A percentile compares a stretch with the other conserved stretches of the same genome.
phyloP scores from a whole-genome alignment of 2,888 invertebrate species.

The Encarsia formosa region DNA sequence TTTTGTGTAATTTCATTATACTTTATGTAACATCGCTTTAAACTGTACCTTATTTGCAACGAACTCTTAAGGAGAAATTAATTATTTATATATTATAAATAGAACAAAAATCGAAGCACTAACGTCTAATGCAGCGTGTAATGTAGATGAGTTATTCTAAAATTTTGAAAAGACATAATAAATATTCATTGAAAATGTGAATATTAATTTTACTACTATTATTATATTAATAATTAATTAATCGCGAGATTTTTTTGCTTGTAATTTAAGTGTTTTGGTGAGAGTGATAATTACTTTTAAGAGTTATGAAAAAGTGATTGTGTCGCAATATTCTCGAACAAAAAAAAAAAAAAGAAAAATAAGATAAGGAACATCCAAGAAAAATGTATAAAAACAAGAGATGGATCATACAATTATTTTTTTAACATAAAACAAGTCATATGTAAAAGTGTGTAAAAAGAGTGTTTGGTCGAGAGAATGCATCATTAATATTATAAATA shows the following conservation, averaged over 20 bases:
- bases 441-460: conserved; percentile 3
- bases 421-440: conserved; percentile 24
- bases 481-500: conserved; percentile 12
- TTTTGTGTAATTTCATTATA: conserved; percentile 8
- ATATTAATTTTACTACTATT: conserved; percentile 22
- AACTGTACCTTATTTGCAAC: neutral
- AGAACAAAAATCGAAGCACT: conserved; percentile 2
- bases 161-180: conserved; percentile 2
- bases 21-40: conserved; percentile 1
- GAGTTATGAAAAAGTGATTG: neutral
- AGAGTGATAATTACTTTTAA: conserved; percentile 6
- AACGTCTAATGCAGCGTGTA: conserved; percentile 21
- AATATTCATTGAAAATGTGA: conserved; percentile 15
- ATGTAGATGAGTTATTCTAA: conserved; percentile 14
- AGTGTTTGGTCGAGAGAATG: neutral
- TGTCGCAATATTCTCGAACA: conserved; percentile 10
- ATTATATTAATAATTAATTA: conserved; percentile 12
- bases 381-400: conserved; percentile 14
- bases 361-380: conserved; percentile 4
- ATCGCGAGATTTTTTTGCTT: conserved; percentile 9
- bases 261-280: neutral
- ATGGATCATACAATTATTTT: conserved; percentile 20
- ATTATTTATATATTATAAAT: no score
- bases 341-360: conserved; percentile 3
- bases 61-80: neutral